phyloP scores from a whole-genome alignment of 2,888 invertebrate species.

The Periphyllus acericola region DNA sequence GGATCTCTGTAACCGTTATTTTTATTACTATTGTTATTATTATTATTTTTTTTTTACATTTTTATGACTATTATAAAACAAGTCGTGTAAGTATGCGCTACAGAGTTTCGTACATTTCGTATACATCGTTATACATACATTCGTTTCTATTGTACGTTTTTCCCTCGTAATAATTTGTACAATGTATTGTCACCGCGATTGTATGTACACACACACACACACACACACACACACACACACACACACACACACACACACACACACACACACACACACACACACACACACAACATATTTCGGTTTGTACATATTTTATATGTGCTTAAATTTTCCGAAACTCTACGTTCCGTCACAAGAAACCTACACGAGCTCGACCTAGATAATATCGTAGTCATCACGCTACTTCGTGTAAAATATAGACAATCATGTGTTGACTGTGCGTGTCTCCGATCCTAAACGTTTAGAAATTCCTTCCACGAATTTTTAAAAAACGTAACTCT shows the following conservation, averaged over 20 bases:
- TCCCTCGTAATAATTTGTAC: neutral
- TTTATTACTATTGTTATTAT: no score
- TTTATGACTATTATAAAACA: no score
- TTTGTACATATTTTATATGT: no score
- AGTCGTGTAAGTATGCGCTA: no score
- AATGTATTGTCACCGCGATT: neutral
- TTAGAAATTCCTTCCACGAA: no score
- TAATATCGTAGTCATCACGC: neutral
- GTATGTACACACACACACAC: neutral
- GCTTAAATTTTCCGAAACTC: neutral
- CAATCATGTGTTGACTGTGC: neutral
- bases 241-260: neutral
- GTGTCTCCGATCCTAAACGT: no score
- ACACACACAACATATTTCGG: neutral
- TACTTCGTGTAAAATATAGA: neutral
- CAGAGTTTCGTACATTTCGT: neutral
- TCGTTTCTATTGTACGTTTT: neutral
- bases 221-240: no score
- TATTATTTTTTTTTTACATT: no score
- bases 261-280: no score
- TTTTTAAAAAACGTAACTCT: no score
- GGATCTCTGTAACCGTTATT: no score
- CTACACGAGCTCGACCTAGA: neutral
- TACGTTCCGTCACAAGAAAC: neutral
- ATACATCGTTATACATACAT: neutral